Percentiles rank a stretch among this genome's conserved stretches.
Conservation (phyloP, 2,797 vertebrate genomes). For the Eospalax fontanierii region DNA sequence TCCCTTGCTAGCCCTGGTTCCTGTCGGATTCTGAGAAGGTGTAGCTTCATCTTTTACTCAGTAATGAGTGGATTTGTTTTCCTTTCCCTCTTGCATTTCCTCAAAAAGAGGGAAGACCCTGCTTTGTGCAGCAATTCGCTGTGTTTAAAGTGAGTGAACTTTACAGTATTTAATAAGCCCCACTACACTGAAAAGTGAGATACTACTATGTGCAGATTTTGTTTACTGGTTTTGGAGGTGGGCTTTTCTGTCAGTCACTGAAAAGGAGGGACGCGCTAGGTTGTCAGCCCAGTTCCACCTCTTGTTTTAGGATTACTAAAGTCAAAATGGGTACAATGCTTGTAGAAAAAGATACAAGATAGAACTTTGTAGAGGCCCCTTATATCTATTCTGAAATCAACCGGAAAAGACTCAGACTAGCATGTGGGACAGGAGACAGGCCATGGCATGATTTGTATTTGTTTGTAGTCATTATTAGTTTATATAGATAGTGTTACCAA, state of each 20-base stretch:
- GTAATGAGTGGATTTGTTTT: neutral
- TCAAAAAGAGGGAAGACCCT: neutral
- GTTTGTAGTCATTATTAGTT: neutral
- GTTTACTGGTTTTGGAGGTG: neutral
- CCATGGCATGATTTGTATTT: neutral
- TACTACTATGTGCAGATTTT: neutral
- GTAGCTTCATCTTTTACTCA: neutral
- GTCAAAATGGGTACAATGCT: neutral
- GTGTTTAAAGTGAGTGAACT: neutral
- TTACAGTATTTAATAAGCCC: neutral
- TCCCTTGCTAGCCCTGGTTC: neutral
- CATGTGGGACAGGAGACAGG: neutral
- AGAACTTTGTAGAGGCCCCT: neutral
- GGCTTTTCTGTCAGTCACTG: neutral
- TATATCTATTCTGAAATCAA: neutral
- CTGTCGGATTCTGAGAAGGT: neutral
- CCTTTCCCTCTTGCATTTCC: neutral
- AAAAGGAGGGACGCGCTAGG: neutral
- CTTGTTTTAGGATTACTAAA: neutral
- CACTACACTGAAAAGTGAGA: neutral
- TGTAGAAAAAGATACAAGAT: neutral
- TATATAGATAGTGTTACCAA: neutral
- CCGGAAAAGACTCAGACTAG: neutral
- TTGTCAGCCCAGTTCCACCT: neutral
- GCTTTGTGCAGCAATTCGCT: neutral